A percentile compares a stretch with the other conserved stretches of the same genome.
Conservation (phyloP, 2,888 invertebrate genomes). For the Scotopteryx bipunctaria region DNA sequence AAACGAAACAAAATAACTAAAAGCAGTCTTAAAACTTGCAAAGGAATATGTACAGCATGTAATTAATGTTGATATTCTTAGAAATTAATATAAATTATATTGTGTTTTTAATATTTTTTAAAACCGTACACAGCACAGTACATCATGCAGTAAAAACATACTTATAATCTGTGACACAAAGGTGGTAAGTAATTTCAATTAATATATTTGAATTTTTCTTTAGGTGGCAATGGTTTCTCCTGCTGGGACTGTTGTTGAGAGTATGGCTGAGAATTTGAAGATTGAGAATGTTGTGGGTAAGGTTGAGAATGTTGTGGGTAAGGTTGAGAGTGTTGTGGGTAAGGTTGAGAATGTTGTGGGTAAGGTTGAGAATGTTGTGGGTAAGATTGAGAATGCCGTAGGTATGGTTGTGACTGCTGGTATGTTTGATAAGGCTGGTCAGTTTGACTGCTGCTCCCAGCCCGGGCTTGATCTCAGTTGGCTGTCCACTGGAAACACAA, state of each 20-base stretch:
- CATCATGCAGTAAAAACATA: too few species aligned
- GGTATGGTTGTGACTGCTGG: conserved; percentile 8
- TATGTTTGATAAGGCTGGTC: conserved; percentile 21
- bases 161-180: too few species aligned
- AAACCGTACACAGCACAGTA: too few species aligned
- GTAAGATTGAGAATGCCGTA: neutral
- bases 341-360: neutral
- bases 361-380: neutral
- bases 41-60: neutral
- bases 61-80: neutral
- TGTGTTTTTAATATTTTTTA: too few species aligned
- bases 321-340: neutral
- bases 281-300: neutral
- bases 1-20: neutral
- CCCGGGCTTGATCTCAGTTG: conserved; percentile 58
- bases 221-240: neutral
- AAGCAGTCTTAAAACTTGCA: neutral
- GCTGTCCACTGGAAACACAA: conserved; percentile 64
- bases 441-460: conserved; percentile 39
- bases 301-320: neutral
- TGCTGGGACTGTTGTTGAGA: neutral
- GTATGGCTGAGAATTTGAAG: neutral
- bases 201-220: conserved; percentile 23
- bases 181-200: too few species aligned
- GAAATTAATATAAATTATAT: too few species aligned